Percentiles rank a stretch among this genome's conserved stretches.
Conservation (phyloP, 2,113 vertebrate species). For the Machaerirhynchus nigripectus region DNA sequence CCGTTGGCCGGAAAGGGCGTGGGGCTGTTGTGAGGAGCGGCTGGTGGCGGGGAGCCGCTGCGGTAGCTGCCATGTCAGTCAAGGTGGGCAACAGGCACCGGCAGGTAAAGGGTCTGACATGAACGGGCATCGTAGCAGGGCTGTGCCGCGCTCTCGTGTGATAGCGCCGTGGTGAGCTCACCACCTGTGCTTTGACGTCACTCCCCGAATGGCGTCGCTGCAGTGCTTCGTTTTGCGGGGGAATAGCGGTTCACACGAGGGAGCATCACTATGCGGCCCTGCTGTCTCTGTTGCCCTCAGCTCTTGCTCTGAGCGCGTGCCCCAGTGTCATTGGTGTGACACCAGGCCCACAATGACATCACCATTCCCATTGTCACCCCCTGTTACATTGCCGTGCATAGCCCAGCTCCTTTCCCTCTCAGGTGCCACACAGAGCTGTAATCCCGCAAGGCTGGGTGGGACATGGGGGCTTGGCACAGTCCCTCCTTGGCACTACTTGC, state of each 20-base stretch:
- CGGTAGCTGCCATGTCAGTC: neutral
- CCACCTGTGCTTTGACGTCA: neutral
- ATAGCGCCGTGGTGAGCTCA: neutral
- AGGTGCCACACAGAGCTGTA: neutral
- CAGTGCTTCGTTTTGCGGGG: neutral
- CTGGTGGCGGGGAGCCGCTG: neutral
- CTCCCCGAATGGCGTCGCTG: neutral
- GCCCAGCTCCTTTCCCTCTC: neutral
- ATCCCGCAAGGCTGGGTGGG: neutral
- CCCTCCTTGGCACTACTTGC: neutral
- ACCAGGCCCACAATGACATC: neutral
- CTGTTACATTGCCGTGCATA: neutral
- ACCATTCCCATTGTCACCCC: neutral
- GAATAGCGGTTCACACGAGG: neutral
- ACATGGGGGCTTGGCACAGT: neutral
- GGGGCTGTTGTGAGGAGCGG: neutral
- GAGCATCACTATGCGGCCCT: neutral
- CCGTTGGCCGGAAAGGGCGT: neutral
- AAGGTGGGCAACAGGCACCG: neutral
- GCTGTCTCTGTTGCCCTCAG: neutral
- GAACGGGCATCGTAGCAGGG: neutral
- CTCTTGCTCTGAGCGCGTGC: neutral
- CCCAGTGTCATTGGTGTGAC: neutral
- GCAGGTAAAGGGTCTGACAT: slow-evolving; percentile 4
- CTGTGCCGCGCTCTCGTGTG: neutral